Evolutionary conservation across 2,113 vertebrate species (phyloP), one percentile per base, ranked within the genome.

Genomic region (Bubalus kerabau): DNA sequence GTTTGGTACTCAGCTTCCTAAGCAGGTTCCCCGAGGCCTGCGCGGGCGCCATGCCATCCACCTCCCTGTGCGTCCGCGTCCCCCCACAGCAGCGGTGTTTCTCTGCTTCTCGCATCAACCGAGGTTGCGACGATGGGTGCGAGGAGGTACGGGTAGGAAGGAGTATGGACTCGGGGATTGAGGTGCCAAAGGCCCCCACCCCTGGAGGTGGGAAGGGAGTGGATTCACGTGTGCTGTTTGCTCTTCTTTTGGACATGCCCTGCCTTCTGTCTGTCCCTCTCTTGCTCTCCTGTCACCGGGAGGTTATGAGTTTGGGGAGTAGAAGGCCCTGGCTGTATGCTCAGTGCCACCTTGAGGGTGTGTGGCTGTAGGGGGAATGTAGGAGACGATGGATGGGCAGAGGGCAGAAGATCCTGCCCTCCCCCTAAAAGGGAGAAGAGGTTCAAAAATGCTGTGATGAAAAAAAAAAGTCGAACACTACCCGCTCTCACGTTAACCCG

Each of bases 381-480:
- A 94, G 91, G 67, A 97, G 96, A 83, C 28, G 95, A 95, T 85
- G 98, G 94, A 87, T 89, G 88, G 98, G 94, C 87, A 59, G 97
- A 96, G 98, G 96, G 98, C 98, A 97, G 97, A 97, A 97, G 76
- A 89, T 78, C n/a, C 96, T 98, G 98, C 98, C 98, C 98, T 98
- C 15, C 85, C 93, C 98, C 80, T 94, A 67, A 94, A 90, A 56
- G 52, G 85, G 84, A 97, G 81, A 97, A 97, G 97, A 98, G 96
- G 96, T 97, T 98, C 96, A 97, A 97, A 97, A 96, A 95, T 62
- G 91, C 23, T 59, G 94, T 48, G 87, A 36, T 90, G 78, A 1
- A 52, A 48, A 67, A 19, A 97, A 96, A 94, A 62, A 80, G 94
- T 95, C 71, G 83, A 94, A 92, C 28, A 67, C 98, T 98, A 96